phyloP scores from a whole-genome alignment of 2,113 vertebrate species.

The Saguinus imperator region DNA sequence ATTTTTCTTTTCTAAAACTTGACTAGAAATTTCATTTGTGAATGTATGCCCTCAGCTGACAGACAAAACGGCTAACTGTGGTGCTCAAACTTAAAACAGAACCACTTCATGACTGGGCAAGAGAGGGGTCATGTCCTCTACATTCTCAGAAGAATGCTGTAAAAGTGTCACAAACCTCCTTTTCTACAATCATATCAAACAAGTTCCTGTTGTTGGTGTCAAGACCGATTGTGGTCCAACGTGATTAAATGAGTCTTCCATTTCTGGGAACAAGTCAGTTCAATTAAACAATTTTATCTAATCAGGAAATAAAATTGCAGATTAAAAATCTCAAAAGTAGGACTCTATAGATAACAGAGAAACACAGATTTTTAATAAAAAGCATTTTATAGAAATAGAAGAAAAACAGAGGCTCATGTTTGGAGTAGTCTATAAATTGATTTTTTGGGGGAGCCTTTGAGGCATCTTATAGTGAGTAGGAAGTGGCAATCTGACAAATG shows the following conservation, averaged over 20 bases:
- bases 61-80: not conserved
- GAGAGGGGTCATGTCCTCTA: too few relatives aligned
- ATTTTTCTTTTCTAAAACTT: not conserved
- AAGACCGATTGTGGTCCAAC: not conserved
- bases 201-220: too few relatives aligned
- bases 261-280: not conserved
- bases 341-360: not conserved
- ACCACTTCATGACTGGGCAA: too few relatives aligned
- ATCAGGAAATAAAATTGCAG: not conserved
- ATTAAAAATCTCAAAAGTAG: not conserved
- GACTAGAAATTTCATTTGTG: not conserved
- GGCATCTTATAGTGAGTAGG: not conserved
- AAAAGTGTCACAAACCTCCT: too few relatives aligned
- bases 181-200: too few relatives aligned
- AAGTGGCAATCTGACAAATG: not conserved
- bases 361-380: not conserved
- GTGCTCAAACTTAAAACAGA: too few relatives aligned
- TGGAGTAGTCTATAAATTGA: not conserved
- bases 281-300: not conserved
- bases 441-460: not conserved
- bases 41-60: too few relatives aligned
- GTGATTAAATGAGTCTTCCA: not conserved
- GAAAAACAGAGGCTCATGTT: not conserved
- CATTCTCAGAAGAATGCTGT: too few relatives aligned
- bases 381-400: not conserved